These are phyloP conservation scores for Chaitophorus viminalis DNA, from an alignment of 2,888 invertebrate genomes.

Conservation along the genomic window DNA sequence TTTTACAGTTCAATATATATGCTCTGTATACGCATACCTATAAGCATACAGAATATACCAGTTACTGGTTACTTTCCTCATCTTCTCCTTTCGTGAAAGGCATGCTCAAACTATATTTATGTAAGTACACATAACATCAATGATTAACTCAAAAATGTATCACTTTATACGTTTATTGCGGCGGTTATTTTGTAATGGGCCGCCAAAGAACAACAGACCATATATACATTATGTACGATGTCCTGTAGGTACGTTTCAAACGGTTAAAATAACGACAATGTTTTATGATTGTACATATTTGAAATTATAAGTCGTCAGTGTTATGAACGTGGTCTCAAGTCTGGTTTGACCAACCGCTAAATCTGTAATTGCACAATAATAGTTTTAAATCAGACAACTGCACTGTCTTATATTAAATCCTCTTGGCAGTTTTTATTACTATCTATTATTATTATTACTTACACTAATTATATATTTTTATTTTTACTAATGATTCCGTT, in stretches of 20 bases:
- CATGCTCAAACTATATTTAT: not conserved
- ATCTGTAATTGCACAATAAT: slow-evolving; percentile 20
- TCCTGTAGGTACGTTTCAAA: not conserved
- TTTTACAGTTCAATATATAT: not conserved
- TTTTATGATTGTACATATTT: not conserved
- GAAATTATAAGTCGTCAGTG: slow-evolving; percentile 20
- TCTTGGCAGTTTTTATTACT: not conserved
- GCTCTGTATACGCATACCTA: not conserved
- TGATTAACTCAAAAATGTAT: not conserved
- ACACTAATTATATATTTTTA: no score
- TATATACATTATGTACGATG: not conserved
- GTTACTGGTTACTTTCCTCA: not conserved
- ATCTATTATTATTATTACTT: not conserved
- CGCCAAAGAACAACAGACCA: not conserved
- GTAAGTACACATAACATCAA: not conserved
- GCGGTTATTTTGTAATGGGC: not conserved
- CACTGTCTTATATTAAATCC: not conserved
- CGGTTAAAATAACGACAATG: not conserved
- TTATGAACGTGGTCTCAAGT: not conserved
- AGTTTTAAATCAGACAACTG: slow-evolving; percentile 32
- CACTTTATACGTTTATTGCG: not conserved
- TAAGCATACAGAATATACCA: not conserved
- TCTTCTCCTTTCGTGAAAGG: not conserved
- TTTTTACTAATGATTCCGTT: slow-evolving; percentile 20
- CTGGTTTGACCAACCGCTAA: not conserved